Conservation (phyloP, 2,888 invertebrate species). For the Geophilus truncorum region DNA sequence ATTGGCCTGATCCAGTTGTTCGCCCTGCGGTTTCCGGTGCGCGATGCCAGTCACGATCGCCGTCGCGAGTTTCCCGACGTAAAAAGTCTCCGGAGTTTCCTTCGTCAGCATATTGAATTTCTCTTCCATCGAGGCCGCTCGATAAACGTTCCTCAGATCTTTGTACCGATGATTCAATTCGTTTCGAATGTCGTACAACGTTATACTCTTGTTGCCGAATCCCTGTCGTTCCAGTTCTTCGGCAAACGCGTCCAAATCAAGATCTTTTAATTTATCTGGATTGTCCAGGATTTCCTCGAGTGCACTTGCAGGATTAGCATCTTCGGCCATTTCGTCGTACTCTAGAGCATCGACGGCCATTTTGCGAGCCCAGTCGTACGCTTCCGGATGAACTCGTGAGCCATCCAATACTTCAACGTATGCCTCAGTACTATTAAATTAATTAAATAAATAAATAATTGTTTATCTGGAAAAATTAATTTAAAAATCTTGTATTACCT, state of each 20-base stretch:
- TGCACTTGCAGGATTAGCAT: constrained; percentile 88
- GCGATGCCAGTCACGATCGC: constrained; percentile 70
- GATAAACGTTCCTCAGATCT: constrained; percentile 73
- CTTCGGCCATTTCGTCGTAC: constrained; percentile 81
- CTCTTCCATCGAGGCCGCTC: constrained; percentile 76
- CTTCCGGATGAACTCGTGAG: constrained; percentile 96
- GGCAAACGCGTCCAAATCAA: constrained; percentile 97
- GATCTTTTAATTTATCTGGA: constrained; percentile 80
- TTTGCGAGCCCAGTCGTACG: constrained; percentile 99
- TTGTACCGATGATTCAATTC: constrained; percentile 92
- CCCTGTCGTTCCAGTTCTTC: constrained; percentile 89
- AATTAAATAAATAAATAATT: too few relatives aligned
- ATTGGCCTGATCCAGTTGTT: constrained; percentile 91
- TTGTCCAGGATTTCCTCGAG: constrained; percentile 94
- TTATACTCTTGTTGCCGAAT: constrained; percentile 62
- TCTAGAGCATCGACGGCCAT: constrained; percentile 99
- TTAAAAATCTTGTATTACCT: constrained; percentile 46
- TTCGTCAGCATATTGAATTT: constrained; percentile 92
- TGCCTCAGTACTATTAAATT: constrained; percentile 67
- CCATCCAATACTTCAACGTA: constrained; percentile 95
- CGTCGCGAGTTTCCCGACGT: constrained; percentile 71
- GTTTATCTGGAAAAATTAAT: too few relatives aligned
- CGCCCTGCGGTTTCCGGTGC: constrained; percentile 82
- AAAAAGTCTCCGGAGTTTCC: constrained; percentile 91
- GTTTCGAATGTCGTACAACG: constrained; percentile 92